Evolutionary conservation across 2,113 vertebrate genomes (phyloP).

Genomic region (Mesoclemmys tuberculata): DNA sequence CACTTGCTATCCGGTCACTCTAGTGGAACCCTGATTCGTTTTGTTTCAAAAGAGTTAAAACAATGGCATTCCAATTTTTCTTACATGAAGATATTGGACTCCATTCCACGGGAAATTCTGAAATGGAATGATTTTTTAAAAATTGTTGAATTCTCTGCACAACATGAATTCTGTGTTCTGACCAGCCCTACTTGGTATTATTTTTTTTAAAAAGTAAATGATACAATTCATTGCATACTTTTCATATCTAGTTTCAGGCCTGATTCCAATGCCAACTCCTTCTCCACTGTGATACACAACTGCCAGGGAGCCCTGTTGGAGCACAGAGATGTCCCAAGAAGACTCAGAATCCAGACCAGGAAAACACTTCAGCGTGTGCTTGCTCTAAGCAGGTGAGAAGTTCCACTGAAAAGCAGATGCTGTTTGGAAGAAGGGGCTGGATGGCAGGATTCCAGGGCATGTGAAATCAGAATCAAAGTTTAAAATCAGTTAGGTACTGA

Average conservation of each 20-base stretch:
- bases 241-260: background rate
- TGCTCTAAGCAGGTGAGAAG: background rate
- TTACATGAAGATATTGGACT: background rate
- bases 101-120: background rate
- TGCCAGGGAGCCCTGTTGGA: background rate
- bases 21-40: no score
- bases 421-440: background rate
- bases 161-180: background rate
- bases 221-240: background rate
- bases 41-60: no score
- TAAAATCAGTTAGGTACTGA: background rate
- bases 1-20: no score
- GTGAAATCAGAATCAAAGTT: background rate
- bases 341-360: background rate
- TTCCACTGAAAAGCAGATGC: background rate
- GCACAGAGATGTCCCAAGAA: background rate
- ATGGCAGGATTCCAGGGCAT: background rate
- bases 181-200: background rate
- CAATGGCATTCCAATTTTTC: background rate
- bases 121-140: background rate
- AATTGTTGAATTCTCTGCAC: background rate
- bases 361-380: background rate
- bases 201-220: background rate
- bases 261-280: background rate
- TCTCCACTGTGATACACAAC: background rate